Percentiles rank a stretch among this genome's conserved stretches.
phyloP scores from a whole-genome alignment of 2,797 vertebrate genomes.

The Tragelaphus oryx region DNA sequence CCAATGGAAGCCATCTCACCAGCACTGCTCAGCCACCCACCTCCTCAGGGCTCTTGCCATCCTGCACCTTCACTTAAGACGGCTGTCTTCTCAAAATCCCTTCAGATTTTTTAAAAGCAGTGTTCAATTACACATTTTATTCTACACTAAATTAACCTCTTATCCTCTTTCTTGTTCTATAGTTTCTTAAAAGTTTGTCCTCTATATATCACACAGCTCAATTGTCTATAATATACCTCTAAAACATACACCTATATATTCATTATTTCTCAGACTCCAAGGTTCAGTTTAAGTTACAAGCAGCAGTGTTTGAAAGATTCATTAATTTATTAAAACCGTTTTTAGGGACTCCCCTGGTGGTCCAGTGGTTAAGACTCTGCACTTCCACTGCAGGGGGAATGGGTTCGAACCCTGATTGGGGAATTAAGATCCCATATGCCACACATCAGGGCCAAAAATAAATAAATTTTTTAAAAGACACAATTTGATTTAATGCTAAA shows the following conservation, averaged over 20 bases:
- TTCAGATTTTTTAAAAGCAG: neutral
- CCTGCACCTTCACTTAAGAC: neutral
- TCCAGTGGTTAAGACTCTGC: neutral
- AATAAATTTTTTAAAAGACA: neutral
- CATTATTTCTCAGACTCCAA: neutral
- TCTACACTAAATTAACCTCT: neutral
- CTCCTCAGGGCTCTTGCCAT: neutral
- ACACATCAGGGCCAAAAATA: neutral
- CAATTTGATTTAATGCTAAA: neutral
- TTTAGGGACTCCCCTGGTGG: neutral
- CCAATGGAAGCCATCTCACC: neutral
- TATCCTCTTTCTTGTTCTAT: neutral
- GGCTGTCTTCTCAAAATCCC: neutral
- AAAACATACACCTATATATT: neutral
- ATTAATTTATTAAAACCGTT: constrained; percentile 4
- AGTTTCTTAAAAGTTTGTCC: neutral
- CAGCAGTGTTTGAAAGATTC: neutral
- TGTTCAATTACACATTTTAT: neutral
- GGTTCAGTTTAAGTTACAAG: neutral
- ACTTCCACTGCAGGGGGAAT: neutral
- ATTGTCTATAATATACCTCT: neutral
- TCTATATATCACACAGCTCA: neutral
- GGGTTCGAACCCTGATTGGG: neutral
- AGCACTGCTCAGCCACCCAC: neutral
- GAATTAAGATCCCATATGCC: neutral